These are phyloP conservation scores for Coregonus suidteri DNA, from an alignment of 2,797 vertebrate species.

Conservation along the genomic window DNA sequence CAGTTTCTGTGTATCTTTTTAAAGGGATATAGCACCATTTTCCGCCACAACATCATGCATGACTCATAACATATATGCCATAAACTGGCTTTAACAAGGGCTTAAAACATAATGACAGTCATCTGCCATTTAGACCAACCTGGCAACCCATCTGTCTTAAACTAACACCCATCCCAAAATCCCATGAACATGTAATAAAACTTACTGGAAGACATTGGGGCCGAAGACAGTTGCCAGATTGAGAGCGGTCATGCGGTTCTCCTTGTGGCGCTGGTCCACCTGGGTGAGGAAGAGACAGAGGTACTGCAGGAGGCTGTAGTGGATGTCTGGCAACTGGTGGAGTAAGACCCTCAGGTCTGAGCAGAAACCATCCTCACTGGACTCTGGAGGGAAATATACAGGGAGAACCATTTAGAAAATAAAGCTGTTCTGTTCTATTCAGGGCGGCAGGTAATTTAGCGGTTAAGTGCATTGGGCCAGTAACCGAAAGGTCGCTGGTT, in stretches of 20 bases:
- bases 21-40: background rate
- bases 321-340: slow-evolving; percentile 80
- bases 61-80: background rate
- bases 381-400: slow-evolving; percentile 65
- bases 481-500: too few species aligned
- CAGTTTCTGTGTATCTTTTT: background rate
- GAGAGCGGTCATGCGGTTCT: slow-evolving; percentile 87
- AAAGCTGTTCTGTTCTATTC: too few species aligned
- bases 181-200: slow-evolving; percentile 20
- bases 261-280: slow-evolving; percentile 80
- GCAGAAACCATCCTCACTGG: slow-evolving; percentile 70
- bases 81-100: background rate
- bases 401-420: background rate
- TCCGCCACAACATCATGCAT: background rate
- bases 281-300: slow-evolving; percentile 87
- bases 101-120: background rate
- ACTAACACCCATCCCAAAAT: background rate
- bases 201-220: slow-evolving; percentile 93
- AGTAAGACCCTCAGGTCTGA: slow-evolving; percentile 78
- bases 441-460: too few species aligned
- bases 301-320: slow-evolving; percentile 86
- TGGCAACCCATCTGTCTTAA: background rate
- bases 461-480: too few species aligned
- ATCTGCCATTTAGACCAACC: background rate
- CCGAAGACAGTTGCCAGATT: slow-evolving; percentile 93